A percentile compares a stretch with the other conserved stretches of the same genome.
phyloP scores from a whole-genome alignment of 2,888 invertebrate genomes.

The Marronus borbonicus region DNA sequence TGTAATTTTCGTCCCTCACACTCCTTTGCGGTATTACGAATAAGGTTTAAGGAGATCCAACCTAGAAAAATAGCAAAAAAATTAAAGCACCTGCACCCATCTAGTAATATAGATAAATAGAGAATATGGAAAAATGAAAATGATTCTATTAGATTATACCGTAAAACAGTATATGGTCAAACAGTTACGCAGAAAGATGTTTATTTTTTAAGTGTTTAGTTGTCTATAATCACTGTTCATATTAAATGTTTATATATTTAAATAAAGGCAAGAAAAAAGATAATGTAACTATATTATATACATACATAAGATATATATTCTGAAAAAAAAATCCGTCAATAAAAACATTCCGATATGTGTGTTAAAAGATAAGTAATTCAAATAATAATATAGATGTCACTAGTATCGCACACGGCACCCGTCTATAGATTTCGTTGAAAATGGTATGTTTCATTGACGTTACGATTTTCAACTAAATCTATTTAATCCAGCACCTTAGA shows the following conservation, averaged over 20 bases:
- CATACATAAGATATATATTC: slow-evolving; percentile 20
- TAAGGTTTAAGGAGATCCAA: slow-evolving; percentile 65
- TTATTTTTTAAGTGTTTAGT: slow-evolving; percentile 67
- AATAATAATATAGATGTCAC: slow-evolving; percentile 64
- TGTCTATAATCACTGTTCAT: slow-evolving; percentile 64
- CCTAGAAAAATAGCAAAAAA: slow-evolving; percentile 50
- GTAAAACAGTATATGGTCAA: slow-evolving; percentile 19
- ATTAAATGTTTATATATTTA: slow-evolving; percentile 64
- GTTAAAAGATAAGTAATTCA: slow-evolving; percentile 59
- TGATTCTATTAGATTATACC: slow-evolving; percentile 60
- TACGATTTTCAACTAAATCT: slow-evolving; percentile 26
- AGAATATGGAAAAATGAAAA: slow-evolving; percentile 59
- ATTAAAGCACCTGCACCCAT: slow-evolving; percentile 59
- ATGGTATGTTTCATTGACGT: not conserved
- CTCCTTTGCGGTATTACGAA: not conserved
- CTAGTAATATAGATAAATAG: slow-evolving; percentile 52
- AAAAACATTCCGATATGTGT: slow-evolving; percentile 64
- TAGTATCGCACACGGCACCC: slow-evolving; percentile 66
- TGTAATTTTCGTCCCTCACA: slow-evolving; percentile 3
- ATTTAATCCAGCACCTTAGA: slow-evolving; percentile 60
- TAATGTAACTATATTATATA: slow-evolving; percentile 25
- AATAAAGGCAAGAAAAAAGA: slow-evolving; percentile 59
- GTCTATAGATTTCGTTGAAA: slow-evolving; percentile 50
- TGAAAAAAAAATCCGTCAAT: slow-evolving; percentile 62
- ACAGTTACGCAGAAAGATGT: slow-evolving; percentile 58